phyloP scores from a whole-genome alignment of 1,140 invertebrate genomes.

The Bathynomus jamesi region DNA sequence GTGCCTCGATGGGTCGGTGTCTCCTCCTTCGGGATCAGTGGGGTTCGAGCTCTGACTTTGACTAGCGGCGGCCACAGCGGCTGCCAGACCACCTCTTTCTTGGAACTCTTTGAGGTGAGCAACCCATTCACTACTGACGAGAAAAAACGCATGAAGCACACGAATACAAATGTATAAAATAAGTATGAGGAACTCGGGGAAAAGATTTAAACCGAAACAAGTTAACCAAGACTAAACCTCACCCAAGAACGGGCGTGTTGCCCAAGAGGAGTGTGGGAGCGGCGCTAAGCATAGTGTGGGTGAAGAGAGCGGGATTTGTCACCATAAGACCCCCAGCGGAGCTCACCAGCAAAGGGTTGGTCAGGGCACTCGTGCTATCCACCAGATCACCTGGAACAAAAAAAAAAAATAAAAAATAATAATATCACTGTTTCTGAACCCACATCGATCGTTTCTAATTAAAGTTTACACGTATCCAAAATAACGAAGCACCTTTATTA shows the following conservation, averaged over 20 bases:
- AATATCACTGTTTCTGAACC: no score
- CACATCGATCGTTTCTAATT: no score
- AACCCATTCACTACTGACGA: slow-evolving; percentile 23
- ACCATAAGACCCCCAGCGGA: slow-evolving; percentile 34
- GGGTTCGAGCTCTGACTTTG: not conserved
- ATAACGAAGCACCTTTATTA: no score
- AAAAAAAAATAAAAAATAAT: no score
- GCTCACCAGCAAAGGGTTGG: not conserved
- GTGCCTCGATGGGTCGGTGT: no score
- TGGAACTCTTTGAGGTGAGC: slow-evolving; percentile 33
- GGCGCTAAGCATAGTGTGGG: slow-evolving; percentile 33
- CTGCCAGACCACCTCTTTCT: slow-evolving; percentile 24
- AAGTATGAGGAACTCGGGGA: no score
- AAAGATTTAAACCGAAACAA: no score
- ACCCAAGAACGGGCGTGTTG: slow-evolving; percentile 26
- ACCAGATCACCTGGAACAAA: not conserved
- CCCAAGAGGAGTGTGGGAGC: slow-evolving; percentile 29
- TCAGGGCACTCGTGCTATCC: not conserved
- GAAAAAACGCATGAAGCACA: not conserved
- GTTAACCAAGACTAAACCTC: not conserved
- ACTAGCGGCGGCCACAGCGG: slow-evolving; percentile 25
- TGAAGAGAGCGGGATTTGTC: slow-evolving; percentile 36
- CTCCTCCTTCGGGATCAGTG: no score
- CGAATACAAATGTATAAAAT: no score
- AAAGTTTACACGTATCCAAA: no score